A percentile compares a stretch with the other conserved stretches of the same genome.
phyloP scores from a whole-genome alignment of 2,888 invertebrate genomes.

The Candidula unifasciata region DNA sequence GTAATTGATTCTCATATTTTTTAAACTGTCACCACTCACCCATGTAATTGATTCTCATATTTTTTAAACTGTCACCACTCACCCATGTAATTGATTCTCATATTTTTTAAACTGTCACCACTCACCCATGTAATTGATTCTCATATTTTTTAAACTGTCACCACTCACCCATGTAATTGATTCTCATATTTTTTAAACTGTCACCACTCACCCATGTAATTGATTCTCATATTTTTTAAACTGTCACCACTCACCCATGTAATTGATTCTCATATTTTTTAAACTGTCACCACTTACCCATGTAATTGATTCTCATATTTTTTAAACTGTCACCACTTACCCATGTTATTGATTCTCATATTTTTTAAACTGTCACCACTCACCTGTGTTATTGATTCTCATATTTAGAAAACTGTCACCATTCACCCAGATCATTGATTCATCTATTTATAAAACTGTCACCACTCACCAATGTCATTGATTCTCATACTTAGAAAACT shows the following conservation, averaged over 20 bases:
- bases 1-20: slow-evolving; percentile 64
- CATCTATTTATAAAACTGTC: neutral
- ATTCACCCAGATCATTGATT: no score
- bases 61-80: no score
- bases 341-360: no score
- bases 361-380: no score
- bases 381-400: no score
- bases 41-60: no score
- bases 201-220: slow-evolving; percentile 98
- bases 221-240: no score
- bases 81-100: neutral
- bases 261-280: slow-evolving; percentile 77
- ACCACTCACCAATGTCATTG: neutral
- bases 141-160: no score
- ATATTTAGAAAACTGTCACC: no score
- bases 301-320: no score
- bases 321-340: no score
- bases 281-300: slow-evolving; percentile 95
- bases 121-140: slow-evolving; percentile 97
- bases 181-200: slow-evolving; percentile 81
- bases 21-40: slow-evolving; percentile 95
- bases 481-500: slow-evolving; percentile 80
- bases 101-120: slow-evolving; percentile 87
- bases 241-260: neutral
- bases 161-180: neutral